A percentile compares a stretch with the other conserved stretches of the same genome.
These are phyloP conservation scores for Apis cerana DNA, from an alignment of 1,140 invertebrate genomes.

Conservation along the genomic window DNA sequence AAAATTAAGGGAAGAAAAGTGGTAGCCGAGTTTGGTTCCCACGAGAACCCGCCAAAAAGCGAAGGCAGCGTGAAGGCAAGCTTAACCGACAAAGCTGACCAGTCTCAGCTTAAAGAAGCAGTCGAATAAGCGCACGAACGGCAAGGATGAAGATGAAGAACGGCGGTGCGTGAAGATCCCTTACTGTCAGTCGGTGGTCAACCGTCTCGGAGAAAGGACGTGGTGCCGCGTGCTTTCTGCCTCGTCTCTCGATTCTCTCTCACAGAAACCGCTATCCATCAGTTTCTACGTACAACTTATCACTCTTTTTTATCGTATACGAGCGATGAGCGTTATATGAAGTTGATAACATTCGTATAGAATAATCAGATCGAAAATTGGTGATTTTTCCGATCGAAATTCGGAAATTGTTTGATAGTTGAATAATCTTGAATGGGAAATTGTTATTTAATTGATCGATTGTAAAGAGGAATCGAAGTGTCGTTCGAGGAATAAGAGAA, in stretches of 20 bases:
- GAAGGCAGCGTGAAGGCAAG: conserved; percentile 54
- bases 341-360: too few relatives aligned
- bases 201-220: conserved; percentile 74
- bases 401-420: background rate
- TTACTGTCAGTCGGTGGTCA: conserved; percentile 78
- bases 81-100: conserved; percentile 55
- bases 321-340: too few relatives aligned
- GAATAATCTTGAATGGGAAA: too few relatives aligned
- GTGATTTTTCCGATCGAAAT: background rate
- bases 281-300: too few relatives aligned
- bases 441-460: background rate
- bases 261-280: background rate
- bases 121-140: conserved; percentile 43
- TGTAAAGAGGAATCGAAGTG: too few relatives aligned
- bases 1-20: conserved; percentile 29
- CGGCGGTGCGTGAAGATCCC: conserved; percentile 74
- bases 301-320: too few relatives aligned
- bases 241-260: conserved; percentile 8
- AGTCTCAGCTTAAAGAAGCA: conserved; percentile 21
- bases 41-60: conserved; percentile 36
- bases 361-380: too few relatives aligned
- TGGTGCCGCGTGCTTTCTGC: conserved; percentile 42
- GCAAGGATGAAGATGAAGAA: conserved; percentile 79
- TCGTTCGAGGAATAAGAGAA: too few relatives aligned
- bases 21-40: background rate